Evolutionary conservation across 2,797 vertebrate species (phyloP).

Genomic region (Coranthus polyacanthus): DNA sequence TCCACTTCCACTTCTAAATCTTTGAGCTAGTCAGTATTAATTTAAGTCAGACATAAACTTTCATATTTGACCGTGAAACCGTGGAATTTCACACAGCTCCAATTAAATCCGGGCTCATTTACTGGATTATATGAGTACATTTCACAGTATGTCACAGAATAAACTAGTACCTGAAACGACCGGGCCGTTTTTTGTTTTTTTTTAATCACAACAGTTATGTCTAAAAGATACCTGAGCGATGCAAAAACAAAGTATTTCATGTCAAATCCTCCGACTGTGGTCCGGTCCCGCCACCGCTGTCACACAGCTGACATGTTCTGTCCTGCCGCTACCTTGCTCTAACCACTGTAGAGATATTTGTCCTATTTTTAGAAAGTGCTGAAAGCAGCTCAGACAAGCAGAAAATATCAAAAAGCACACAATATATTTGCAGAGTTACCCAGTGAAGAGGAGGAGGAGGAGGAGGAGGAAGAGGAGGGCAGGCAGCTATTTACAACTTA

Average conservation of each 20-base stretch:
- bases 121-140: too few relatives aligned
- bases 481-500: slow-evolving; percentile 49
- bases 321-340: slow-evolving; percentile 60
- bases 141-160: too few relatives aligned
- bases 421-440: slow-evolving; percentile 56
- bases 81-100: too few relatives aligned
- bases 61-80: too few relatives aligned
- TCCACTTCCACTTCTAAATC: too few relatives aligned
- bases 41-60: too few relatives aligned
- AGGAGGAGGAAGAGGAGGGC: slow-evolving; percentile 3
- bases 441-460: neutral
- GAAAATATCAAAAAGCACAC: slow-evolving; percentile 73
- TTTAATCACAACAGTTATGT: too few relatives aligned
- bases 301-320: slow-evolving; percentile 50
- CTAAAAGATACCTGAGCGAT: neutral
- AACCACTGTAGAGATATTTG: slow-evolving; percentile 46
- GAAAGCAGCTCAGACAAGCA: slow-evolving; percentile 77
- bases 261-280: neutral
- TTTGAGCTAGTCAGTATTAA: too few relatives aligned
- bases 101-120: too few relatives aligned
- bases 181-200: too few relatives aligned
- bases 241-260: neutral
- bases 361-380: slow-evolving; percentile 78
- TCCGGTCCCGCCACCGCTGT: slow-evolving; percentile 29
- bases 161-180: too few relatives aligned